Evolutionary conservation across 2,888 invertebrate species (phyloP), one percentile per base, ranked within the genome.

Genomic region (Uloborus plumipes): DNA sequence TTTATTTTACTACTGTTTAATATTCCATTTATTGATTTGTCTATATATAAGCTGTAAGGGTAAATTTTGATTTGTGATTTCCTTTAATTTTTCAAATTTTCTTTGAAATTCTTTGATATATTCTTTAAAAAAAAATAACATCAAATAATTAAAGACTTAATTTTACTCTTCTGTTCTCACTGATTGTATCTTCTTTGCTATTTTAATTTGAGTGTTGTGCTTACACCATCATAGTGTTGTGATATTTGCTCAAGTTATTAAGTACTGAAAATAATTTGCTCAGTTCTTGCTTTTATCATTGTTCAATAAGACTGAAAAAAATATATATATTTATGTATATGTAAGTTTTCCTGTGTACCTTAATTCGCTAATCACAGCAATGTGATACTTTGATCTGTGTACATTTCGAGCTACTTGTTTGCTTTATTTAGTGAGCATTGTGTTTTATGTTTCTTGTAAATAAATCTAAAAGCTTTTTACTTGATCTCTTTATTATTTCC

Each of bases 371-470:
- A 71, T 55, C 53, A 39, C 61, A 51, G 71, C 1, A 31, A 16
- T 66, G 72, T 78, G 72, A 66, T 73, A 55, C 62, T 47, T 53
- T 53, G 66, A 58, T 70, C 18, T 58, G 16, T 80, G 79, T 73
- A 73, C 73, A 80, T 80, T 73, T 74, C 50, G 53, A 69, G 62
- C 58, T 18, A 59, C 39, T 74, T n/a, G 53, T 79, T 74, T 73
- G 55, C 59, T 66, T 72, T 79, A 65, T 53, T 62, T 49, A 69
- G 18, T 78, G 65, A 80, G 62, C 59, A 67, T 79, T 79, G 73
- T 73, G 79, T 73, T 73, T 61, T 74, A 69, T 73, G 79, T 67
- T 67, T 55, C 55, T 73, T 80, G 79, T 80, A 80, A 80, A 80
- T 80, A 80, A 80, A 77, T 58, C 14, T 73, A 22, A 72, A 69